Conservation (phyloP, 1,140 invertebrate genomes). For the Liolophura sinensis region DNA sequence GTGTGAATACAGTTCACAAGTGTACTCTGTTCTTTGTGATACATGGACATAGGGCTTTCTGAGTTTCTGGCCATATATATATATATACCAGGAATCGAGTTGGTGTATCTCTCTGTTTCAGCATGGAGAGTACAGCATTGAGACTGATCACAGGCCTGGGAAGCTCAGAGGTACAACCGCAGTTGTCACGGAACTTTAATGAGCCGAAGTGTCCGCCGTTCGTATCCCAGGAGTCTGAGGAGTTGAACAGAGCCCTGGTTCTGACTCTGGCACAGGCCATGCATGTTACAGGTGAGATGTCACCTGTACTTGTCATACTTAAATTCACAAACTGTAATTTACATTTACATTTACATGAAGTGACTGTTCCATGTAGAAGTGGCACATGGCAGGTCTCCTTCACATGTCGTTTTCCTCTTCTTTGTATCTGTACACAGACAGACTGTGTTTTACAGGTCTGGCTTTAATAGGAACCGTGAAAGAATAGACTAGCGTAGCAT, state of each 20-base stretch:
- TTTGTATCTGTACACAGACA: neutral
- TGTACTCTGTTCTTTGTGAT: no score
- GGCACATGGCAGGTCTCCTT: no score
- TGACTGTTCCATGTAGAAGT: no score
- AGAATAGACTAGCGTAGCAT: no score
- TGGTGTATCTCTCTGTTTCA: constrained; percentile 48
- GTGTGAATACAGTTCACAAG: no score
- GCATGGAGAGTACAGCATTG: constrained; percentile 91
- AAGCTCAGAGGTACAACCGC: constrained; percentile 86
- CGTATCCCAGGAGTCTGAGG: constrained; percentile 91
- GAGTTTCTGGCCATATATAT: no score
- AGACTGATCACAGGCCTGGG: constrained; percentile 88
- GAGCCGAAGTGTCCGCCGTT: constrained; percentile 79
- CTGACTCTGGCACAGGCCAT: constrained; percentile 91
- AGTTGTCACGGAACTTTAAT: constrained; percentile 78
- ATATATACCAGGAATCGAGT: no score
- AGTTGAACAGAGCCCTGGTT: constrained; percentile 88
- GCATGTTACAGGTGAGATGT: constrained; percentile 79
- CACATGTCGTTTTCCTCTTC: neutral
- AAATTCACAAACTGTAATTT: no score
- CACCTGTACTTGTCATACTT: neutral
- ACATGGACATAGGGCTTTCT: no score
- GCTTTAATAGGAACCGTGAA: no score
- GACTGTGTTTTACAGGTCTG: neutral
- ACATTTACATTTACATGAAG: no score